Evolutionary conservation across 2,113 vertebrate genomes (phyloP).

Genomic region (Limanda limanda): DNA sequence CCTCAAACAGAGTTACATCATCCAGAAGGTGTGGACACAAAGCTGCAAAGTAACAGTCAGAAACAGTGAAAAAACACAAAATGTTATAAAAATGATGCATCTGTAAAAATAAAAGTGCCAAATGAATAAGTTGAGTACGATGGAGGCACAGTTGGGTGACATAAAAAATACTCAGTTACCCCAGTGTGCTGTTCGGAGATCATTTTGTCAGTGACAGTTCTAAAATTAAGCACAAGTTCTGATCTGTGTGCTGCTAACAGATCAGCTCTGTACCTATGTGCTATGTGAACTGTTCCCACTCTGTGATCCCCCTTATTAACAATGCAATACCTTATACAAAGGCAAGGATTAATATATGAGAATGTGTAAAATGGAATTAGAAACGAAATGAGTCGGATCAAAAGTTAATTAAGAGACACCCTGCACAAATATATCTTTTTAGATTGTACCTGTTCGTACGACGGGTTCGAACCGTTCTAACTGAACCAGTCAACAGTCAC

Average conservation of each 20-base stretch:
- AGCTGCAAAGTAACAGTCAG: not conserved
- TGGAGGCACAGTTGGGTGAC: not conserved
- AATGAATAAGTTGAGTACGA: not conserved
- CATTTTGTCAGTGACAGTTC: constrained; percentile 13
- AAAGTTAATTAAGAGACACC: constrained; percentile 71
- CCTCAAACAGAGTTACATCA: not conserved
- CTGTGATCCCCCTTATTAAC: constrained; percentile 50
- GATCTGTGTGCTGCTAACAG: constrained; percentile 38
- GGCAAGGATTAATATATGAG: constrained; percentile 69
- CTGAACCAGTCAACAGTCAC: constrained; percentile 23
- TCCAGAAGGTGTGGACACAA: not conserved
- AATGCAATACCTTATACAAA: constrained; percentile 60
- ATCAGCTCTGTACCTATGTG: constrained; percentile 16
- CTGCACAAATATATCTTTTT: constrained; percentile 69
- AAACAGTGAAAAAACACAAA: not conserved
- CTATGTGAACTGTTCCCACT: constrained; percentile 35
- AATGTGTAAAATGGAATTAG: constrained; percentile 69
- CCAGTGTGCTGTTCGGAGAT: not conserved
- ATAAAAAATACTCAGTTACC: constrained; percentile 5
- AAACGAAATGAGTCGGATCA: constrained; percentile 69
- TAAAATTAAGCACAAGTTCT: constrained; percentile 25
- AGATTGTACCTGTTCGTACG: constrained; percentile 43
- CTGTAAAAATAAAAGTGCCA: not conserved
- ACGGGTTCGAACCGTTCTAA: constrained; percentile 23
- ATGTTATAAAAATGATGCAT: not conserved